These are phyloP conservation scores for Delichon dasypus DNA, from an alignment of 2,797 vertebrate genomes.

Conservation along the genomic window DNA sequence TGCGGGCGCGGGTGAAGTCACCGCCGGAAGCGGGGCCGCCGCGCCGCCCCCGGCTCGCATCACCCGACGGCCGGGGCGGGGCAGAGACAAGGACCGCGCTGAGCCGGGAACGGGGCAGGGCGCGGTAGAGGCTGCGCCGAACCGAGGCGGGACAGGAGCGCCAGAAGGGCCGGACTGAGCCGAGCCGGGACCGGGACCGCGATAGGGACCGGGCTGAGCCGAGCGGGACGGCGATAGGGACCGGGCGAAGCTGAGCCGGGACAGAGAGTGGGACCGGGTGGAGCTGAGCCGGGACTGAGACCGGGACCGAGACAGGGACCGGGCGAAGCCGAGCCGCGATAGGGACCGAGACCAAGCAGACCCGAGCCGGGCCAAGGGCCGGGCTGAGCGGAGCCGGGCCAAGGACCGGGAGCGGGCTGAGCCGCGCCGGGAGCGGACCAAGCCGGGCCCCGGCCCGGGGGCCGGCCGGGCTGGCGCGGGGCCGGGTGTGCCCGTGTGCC, in stretches of 20 bases:
- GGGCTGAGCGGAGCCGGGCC: background rate
- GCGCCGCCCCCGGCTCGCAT: conserved; percentile 26
- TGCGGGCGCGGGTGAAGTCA: background rate
- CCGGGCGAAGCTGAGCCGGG: background rate
- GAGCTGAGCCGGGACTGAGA: background rate
- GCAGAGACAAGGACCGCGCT: background rate
- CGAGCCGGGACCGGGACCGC: too few relatives aligned
- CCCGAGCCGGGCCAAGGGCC: background rate
- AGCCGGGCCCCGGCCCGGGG: background rate
- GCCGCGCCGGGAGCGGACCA: background rate
- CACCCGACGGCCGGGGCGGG: background rate
- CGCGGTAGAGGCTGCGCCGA: background rate
- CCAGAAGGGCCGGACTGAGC: background rate
- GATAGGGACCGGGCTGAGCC: background rate
- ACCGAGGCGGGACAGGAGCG: background rate
- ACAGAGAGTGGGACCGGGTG: background rate
- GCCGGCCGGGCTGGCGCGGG: conserved; percentile 1
- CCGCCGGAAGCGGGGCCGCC: conserved; percentile 28
- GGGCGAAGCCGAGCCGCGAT: background rate
- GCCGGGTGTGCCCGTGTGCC: background rate
- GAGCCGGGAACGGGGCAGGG: background rate
- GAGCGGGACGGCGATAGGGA: background rate
- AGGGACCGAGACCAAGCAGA: background rate
- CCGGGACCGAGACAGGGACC: background rate
- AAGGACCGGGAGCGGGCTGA: background rate